phyloP scores from a whole-genome alignment of 1,140 invertebrate species.

The Dreissena polymorpha region DNA sequence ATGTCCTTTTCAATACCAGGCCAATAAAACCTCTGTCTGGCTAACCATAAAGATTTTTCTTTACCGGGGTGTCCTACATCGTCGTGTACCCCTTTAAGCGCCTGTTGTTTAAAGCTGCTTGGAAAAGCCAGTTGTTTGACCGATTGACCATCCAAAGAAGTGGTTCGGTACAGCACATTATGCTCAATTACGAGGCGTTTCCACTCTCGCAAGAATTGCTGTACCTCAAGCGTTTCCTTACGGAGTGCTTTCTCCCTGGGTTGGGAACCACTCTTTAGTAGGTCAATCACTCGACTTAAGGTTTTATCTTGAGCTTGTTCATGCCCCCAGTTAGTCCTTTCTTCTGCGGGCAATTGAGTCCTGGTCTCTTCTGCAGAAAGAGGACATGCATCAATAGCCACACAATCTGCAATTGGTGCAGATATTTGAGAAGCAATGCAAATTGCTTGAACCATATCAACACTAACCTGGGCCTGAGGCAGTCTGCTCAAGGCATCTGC shows the following conservation, averaged over 20 bases:
- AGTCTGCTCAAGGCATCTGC: slow-evolving; percentile 14
- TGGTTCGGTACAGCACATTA: slow-evolving; percentile 13
- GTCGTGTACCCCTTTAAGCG: slow-evolving; percentile 19
- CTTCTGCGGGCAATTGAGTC: not conserved
- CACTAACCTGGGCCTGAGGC: not conserved
- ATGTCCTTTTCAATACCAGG: slow-evolving; percentile 19
- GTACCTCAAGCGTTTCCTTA: not conserved
- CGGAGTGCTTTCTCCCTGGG: slow-evolving; percentile 1
- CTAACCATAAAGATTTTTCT: slow-evolving; percentile 30
- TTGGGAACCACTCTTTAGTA: slow-evolving; percentile 15
- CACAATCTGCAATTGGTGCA: slow-evolving; percentile 2
- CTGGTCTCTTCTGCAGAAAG: not conserved
- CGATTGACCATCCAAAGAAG: slow-evolving; percentile 5
- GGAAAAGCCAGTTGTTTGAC: slow-evolving; percentile 20
- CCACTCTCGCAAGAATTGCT: not conserved
- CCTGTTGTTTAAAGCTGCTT: not conserved
- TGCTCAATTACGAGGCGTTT: not conserved
- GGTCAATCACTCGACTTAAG: not conserved
- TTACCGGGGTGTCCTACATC: slow-evolving; percentile 34
- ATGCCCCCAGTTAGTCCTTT: not conserved
- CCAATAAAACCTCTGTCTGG: slow-evolving; percentile 35
- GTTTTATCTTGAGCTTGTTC: slow-evolving; percentile 15
- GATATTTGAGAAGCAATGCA: not conserved
- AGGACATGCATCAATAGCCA: not conserved
- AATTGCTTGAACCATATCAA: slow-evolving; percentile 5